Percentiles rank a stretch among this genome's conserved stretches.
Evolutionary conservation across 2,797 vertebrate genomes (phyloP).

Genomic region (Dendrocincla tyrannina): DNA sequence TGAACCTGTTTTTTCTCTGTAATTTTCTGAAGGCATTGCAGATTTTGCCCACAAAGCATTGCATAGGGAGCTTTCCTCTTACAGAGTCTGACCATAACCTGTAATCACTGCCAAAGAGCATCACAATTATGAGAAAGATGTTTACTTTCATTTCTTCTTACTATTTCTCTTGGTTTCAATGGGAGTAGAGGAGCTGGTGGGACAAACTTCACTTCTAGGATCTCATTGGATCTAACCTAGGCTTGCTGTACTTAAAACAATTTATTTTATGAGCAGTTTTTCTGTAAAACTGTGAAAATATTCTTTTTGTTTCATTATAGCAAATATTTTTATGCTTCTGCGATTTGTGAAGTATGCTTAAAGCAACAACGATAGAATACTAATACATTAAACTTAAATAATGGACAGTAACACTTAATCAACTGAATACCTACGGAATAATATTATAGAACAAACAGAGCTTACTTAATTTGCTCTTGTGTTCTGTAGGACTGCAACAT

Average conservation of each 20-base stretch:
- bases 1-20: not conserved
- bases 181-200: not conserved
- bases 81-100: not conserved
- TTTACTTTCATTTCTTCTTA: not conserved
- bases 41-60: not conserved
- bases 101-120: not conserved
- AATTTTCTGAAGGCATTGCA: not conserved
- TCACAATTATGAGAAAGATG: not conserved
- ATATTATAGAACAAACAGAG: not conserved
- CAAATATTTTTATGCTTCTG: not conserved
- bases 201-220: not conserved
- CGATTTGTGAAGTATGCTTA: not conserved
- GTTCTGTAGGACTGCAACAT: conserved; percentile 86
- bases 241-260: not conserved
- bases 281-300: not conserved
- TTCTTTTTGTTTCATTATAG: not conserved
- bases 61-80: not conserved
- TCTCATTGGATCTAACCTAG: not conserved
- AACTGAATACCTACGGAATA: not conserved
- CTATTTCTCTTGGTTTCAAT: not conserved
- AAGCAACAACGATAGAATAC: not conserved
- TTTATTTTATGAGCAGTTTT: not conserved
- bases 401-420: not conserved
- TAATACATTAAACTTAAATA: not conserved
- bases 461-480: not conserved